phyloP scores from a whole-genome alignment of 2,113 vertebrate species.

The Lates calcarifer region DNA sequence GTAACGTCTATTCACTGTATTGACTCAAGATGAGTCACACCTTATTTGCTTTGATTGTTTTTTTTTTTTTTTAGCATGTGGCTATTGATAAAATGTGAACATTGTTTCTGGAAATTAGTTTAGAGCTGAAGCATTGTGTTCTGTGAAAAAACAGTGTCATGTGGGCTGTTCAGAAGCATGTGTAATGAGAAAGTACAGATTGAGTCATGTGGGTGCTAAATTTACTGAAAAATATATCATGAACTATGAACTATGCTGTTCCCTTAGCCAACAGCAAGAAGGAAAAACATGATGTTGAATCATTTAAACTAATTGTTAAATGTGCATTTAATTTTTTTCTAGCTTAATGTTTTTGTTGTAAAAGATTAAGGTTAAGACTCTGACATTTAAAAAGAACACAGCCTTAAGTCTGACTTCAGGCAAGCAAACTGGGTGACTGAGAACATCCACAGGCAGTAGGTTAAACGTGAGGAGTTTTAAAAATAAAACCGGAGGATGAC shows the following conservation, averaged over 20 bases:
- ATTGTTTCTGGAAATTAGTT: constrained; percentile 34
- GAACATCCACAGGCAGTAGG: constrained; percentile 48
- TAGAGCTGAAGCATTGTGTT: constrained; percentile 23
- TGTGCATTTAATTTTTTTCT: constrained; percentile 6
- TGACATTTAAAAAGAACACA: background rate
- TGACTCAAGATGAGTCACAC: constrained; percentile 78
- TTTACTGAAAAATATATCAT: constrained; percentile 10
- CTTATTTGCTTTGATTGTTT: constrained; percentile 51
- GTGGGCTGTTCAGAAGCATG: constrained; percentile 32
- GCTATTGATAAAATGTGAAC: constrained; percentile 56
- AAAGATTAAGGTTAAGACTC: background rate
- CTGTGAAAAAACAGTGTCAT: constrained; percentile 44
- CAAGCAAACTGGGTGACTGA: constrained; percentile 14
- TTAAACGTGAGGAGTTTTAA: constrained; percentile 58
- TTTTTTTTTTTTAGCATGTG: constrained; percentile 17
- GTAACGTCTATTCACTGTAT: constrained; percentile 74
- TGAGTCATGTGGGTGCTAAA: constrained; percentile 50
- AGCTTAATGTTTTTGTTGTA: background rate
- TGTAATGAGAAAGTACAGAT: constrained; percentile 36
- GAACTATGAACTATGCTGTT: constrained; percentile 16
- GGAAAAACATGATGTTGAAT: background rate
- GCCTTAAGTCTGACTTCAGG: constrained; percentile 10
- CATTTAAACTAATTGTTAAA: background rate
- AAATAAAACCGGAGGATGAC: constrained; percentile 51
- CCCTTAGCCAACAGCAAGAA: background rate